Evolutionary conservation across 1,140 invertebrate genomes (phyloP).

Genomic region (Trichomalopsis sarcophagae): DNA sequence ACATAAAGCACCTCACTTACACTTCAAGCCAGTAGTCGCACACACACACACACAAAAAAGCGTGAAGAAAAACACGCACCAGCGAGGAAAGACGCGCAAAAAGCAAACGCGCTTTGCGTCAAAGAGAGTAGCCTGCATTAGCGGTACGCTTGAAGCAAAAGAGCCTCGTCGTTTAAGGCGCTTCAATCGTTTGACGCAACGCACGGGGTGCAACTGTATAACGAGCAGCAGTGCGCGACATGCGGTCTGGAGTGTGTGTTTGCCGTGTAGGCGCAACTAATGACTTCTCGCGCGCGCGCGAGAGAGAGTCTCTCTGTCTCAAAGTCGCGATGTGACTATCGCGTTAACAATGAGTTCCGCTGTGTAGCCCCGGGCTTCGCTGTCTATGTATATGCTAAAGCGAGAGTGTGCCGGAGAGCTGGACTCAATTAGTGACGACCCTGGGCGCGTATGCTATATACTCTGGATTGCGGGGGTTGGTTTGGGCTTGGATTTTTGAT

Average conservation of each 20-base stretch:
- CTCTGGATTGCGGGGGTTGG: no score
- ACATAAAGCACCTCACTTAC: no score
- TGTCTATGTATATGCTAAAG: neutral
- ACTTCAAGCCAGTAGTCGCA: no score
- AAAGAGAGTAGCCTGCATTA: neutral
- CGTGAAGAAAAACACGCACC: neutral
- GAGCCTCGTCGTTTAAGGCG: no score
- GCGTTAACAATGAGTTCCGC: neutral
- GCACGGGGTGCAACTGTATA: neutral
- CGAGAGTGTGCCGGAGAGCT: neutral
- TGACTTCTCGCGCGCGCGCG: neutral
- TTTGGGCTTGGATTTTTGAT: no score
- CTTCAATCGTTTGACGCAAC: neutral
- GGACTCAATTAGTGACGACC: neutral
- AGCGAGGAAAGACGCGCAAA: neutral
- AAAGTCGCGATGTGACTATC: neutral
- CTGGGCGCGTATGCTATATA: no score
- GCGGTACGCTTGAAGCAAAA: no score
- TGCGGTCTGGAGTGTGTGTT: neutral
- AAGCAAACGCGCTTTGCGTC: neutral
- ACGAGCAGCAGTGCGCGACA: neutral
- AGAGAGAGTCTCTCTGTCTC: neutral
- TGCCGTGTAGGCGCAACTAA: neutral
- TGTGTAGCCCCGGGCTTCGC: neutral
- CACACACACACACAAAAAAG: neutral